Base-by-base conservation (phyloP, 2,797 vertebrate genomes). In the Toxotes lorentzi region DNA sequence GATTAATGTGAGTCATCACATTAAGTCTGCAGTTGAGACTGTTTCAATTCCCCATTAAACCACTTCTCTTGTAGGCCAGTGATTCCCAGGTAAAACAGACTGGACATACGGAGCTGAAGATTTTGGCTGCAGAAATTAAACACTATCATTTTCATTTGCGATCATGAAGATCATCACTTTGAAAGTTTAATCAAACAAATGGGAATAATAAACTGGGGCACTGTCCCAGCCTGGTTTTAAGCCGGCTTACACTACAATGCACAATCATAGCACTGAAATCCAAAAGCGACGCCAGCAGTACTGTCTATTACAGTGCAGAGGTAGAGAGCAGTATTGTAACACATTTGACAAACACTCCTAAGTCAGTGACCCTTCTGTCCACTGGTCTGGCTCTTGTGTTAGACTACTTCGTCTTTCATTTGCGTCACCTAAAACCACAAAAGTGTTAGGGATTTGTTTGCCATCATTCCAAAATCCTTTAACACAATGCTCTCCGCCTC, bases 171-270 rank as follows among this genome's bases (percentile, higher is more conserved):
- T 79, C 47, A 82, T 83, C 71, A 79, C 80, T 82, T 89, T 82
- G 73, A 83, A 82, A 72, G 53, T 83, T 90, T 83, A 80, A 91
- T 82, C 76, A 91, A 78, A 78, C 79, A 84, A 88, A 89, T 89
- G 73, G 68, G 70, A 82, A 72, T 81, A 79, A 78, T 76, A 71
- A 90, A 76, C 40, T 64, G 59, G 75, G 68, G 65, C 76, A 30
- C 13, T 21, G 57, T 23, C 74, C 72, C 50, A 57, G 11, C n/a
- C 47, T 61, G 70, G 58, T 35, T 78, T 89, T 76, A 86, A 83
- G 68, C 38, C 10, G n/a, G 64, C 4, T 87, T 82, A 78, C 62
- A 48, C 12, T 4, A 57, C 4, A 7, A 24, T 16, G 51, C 63
- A 74, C 43, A 80, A 27, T 9, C 4, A 0, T 50, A 79, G 70